Base-by-base conservation (phyloP, 2,888 invertebrate genomes). In the Phasia obesa region DNA sequence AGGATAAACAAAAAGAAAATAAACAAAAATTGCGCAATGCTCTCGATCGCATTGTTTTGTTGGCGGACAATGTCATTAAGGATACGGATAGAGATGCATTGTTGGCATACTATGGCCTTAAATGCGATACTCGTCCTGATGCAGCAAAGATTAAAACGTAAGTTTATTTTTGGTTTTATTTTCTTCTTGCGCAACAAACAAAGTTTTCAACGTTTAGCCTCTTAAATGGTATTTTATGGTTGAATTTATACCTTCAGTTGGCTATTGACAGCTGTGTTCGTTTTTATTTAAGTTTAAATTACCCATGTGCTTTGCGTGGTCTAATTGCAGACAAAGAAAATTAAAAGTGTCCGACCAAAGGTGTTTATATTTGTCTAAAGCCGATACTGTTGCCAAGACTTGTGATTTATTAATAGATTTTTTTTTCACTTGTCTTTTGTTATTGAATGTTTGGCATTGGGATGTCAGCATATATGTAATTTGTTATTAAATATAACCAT, bases 71-170 rank as follows among this genome's bases (percentile, higher is more conserved):
- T 90, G 94, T 96, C 19, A 92, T 96, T 65, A 92, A 92, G 9
- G 93, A 94, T 83, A 94, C 97, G 23, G 96, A 98, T 89, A 94
- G 95, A 85, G 95, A 95, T 21, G 94, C 95, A 85, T 90, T 99
- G 84, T 92, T 98, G 31, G 95, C 96, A 0, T 96, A 95, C 89
- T 94, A 95, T 84, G 98, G 98, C 4, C 93, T 96, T 87, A 98
- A 98, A 92, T 94, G 94, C 78, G 98, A 98, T 90, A 93, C 94
- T n/a, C 93, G 97, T 67, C 91, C 93, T 0, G 97, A 98, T 89
- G 96, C 98, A 1, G 92, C 92, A 44, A 97, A 97, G 91, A 95
- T 96, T 83, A 98, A 97, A 92, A 94, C 93, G 96, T 96, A 89
- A 93, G 91, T 88, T 59, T 67, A 42, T 78, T 57, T 62, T 70